Percentiles rank a stretch among this genome's conserved stretches.
Evolutionary conservation across 2,113 vertebrate species (phyloP).

Genomic region (Aegithalos caudatus): DNA sequence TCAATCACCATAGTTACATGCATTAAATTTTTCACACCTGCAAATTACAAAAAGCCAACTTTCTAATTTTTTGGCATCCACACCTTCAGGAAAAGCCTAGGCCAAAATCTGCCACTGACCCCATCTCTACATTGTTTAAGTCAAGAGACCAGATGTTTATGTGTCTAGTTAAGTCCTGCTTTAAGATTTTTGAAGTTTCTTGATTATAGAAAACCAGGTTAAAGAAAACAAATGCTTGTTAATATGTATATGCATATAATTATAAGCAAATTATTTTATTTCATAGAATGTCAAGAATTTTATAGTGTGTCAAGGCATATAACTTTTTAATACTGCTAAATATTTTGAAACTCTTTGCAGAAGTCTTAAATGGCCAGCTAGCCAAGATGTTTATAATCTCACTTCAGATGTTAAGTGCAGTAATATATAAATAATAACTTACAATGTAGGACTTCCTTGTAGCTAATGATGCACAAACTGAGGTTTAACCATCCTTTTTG

Average conservation of each 20-base stretch:
- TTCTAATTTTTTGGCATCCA: constrained; percentile 36
- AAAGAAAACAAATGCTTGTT: background rate
- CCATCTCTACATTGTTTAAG: background rate
- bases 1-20: constrained; percentile 41
- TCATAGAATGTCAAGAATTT: background rate
- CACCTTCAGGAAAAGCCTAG: background rate
- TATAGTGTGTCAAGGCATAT: background rate
- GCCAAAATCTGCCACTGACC: background rate
- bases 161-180: background rate
- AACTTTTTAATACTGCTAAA: background rate
- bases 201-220: background rate
- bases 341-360: background rate
- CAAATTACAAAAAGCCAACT: constrained; percentile 25
- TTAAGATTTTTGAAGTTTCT: background rate
- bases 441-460: constrained; percentile 1
- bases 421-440: constrained; percentile 5
- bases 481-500: background rate
- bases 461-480: background rate
- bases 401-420: background rate
- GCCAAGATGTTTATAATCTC: background rate
- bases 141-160: background rate
- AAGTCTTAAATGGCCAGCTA: background rate
- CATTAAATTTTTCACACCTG: constrained; percentile 54
- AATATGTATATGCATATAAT: background rate
- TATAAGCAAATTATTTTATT: background rate